Base-by-base conservation (phyloP, 2,888 invertebrate species). In the Deilephila porcellus region DNA sequence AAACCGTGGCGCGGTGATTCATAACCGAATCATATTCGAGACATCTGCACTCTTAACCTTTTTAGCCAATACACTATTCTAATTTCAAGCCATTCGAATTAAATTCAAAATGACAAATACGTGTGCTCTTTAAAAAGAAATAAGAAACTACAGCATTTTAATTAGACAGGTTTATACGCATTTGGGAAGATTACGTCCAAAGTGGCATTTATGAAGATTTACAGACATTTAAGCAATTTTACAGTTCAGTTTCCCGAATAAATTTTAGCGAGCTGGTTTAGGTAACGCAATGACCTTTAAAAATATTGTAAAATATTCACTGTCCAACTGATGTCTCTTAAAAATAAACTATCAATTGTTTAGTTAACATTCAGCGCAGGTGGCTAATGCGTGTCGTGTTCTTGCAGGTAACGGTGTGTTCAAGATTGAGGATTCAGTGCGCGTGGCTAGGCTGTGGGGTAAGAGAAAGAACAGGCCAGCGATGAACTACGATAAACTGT, bases 401-500 rank as follows among this genome's bases (percentile, higher is more conserved):
- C 71, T 73, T 79, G 74, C 93, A 95, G 95, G 92, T 90, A 98
- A 97, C 91, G 99, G 99, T 75, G 97, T 99, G 63, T 99, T 99
- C 96, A 99, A 99, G 95, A 99, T 99, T 89, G 99, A 99, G 92
- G 99, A 99, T 93, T 99, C 99, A 17, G 98, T 99, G 45, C 96
- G 98, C 81, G 99, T 99, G 72, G 99, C 99, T n/a, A 96, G 98
- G 82, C 96, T 99, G 73, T 99, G 99, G 99, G 99, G 99, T 76
- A 97, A 98, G 85, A 96, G 99, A 79, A 99, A 99, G 94, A 99
- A 99, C 95, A 96, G 99, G 14, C 99, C 99, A 0, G 99, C 99
- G 45, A 99, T 99, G 99, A 99, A 99, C 95, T 99, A 99, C 95
- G 99, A 99, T 95, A 99, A 99, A 91, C 95, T 99, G 71, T 99